phyloP scores from a whole-genome alignment of 1,140 invertebrate genomes.

The Drosophila baimaii region DNA sequence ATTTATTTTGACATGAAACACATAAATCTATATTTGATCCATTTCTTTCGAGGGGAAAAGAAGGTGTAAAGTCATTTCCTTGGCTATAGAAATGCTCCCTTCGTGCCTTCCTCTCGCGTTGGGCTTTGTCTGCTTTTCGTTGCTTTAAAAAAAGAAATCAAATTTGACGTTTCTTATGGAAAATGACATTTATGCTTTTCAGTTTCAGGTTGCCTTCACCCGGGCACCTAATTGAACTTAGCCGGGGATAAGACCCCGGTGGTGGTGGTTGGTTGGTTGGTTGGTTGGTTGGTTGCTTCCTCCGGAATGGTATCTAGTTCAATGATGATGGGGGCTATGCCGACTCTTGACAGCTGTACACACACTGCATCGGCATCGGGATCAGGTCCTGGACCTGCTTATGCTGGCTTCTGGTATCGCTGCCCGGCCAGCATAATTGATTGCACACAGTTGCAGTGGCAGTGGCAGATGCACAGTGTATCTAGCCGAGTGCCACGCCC shows the following conservation, averaged over 20 bases:
- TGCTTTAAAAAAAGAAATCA: conserved; percentile 36
- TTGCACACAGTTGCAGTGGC: conserved; percentile 21
- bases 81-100: conserved; percentile 33
- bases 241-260: conserved; percentile 32
- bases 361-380: conserved; percentile 13
- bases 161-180: conserved; percentile 55
- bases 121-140: conserved; percentile 21
- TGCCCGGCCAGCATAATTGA: conserved; percentile 38
- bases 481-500: conserved; percentile 28
- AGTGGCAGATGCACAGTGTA: conserved; percentile 21
- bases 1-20: conserved; percentile 79
- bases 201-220: conserved; percentile 49
- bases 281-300: neutral
- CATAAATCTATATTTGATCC: conserved; percentile 81
- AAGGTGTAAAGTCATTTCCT: conserved; percentile 73
- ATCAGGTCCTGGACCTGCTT: conserved; percentile 1
- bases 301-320: conserved; percentile 3
- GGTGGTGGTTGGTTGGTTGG: neutral
- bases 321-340: conserved; percentile 10
- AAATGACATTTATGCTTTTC: conserved; percentile 59
- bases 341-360: conserved; percentile 22
- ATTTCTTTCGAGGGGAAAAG: conserved; percentile 42
- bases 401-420: conserved; percentile 9
- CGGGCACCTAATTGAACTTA: conserved; percentile 37
- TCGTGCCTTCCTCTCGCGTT: neutral